phyloP scores from a whole-genome alignment of 2,797 vertebrate genomes.

The Sebastes oblongus region DNA sequence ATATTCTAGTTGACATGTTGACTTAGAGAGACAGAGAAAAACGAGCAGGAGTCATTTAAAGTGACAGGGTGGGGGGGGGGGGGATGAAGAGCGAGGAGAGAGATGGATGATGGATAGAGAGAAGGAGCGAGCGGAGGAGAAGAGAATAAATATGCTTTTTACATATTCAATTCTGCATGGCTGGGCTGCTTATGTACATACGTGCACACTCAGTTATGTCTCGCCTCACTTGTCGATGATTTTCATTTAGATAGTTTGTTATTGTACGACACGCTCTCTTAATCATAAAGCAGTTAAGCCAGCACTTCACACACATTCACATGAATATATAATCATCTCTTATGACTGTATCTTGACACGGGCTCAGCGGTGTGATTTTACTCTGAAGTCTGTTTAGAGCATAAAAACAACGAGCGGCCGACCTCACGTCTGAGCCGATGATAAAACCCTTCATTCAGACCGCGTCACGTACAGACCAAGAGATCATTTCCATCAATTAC shows the following conservation, averaged over 20 bases:
- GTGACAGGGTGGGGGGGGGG: slow-evolving; percentile 41
- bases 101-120: slow-evolving; percentile 40
- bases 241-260: slow-evolving; percentile 69
- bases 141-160: slow-evolving; percentile 47
- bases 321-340: slow-evolving; percentile 29
- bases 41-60: slow-evolving; percentile 40
- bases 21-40: slow-evolving; percentile 57
- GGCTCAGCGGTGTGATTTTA: background rate
- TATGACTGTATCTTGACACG: background rate
- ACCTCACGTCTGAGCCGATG: background rate
- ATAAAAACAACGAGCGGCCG: background rate
- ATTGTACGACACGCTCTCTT: slow-evolving; percentile 56
- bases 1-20: slow-evolving; percentile 46
- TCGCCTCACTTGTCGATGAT: slow-evolving; percentile 57
- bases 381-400: slow-evolving; percentile 2
- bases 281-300: slow-evolving; percentile 32
- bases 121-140: background rate
- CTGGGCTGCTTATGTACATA: slow-evolving; percentile 18
- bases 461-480: background rate
- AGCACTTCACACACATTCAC: background rate
- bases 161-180: slow-evolving; percentile 61
- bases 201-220: slow-evolving; percentile 40
- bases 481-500: background rate
- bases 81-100: slow-evolving; percentile 14
- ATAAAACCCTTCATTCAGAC: background rate